Conservation (phyloP, 2,888 invertebrate species). For the Epinotia nisella region DNA sequence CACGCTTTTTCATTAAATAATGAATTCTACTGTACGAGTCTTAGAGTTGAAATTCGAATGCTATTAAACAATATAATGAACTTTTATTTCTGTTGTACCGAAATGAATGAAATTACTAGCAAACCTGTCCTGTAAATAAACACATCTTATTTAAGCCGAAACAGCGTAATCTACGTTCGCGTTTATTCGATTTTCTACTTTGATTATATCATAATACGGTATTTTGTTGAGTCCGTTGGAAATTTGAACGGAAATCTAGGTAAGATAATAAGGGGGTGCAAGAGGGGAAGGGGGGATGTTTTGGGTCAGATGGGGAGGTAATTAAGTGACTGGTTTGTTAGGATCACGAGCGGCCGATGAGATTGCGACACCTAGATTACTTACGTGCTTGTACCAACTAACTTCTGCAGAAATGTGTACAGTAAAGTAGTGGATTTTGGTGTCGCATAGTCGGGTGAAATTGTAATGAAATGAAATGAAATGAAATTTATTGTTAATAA, state of each 20-base stretch:
- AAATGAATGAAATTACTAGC: slow-evolving; percentile 20
- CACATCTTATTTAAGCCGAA: not conserved
- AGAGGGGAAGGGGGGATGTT: not conserved
- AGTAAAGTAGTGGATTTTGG: too few relatives aligned
- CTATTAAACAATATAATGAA: not conserved
- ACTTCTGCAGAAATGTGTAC: too few relatives aligned
- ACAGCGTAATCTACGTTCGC: not conserved
- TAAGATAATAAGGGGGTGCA: slow-evolving; percentile 8
- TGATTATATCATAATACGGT: not conserved
- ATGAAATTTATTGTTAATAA: too few relatives aligned
- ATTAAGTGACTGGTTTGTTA: slow-evolving; percentile 30
- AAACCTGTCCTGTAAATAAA: slow-evolving; percentile 12
- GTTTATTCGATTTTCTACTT: not conserved
- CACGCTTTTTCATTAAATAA: not conserved
- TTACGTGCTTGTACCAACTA: not conserved
- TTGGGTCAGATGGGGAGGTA: slow-evolving; percentile 1
- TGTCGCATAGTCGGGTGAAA: too few relatives aligned
- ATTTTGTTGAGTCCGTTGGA: not conserved
- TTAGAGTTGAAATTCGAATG: not conserved
- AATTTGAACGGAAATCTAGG: not conserved
- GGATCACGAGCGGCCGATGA: slow-evolving; percentile 3
- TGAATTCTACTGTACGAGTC: not conserved
- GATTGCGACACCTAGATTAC: slow-evolving; percentile 8
- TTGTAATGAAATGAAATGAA: too few relatives aligned
- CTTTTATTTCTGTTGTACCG: not conserved